Evolutionary conservation across 2,797 vertebrate genomes (phyloP), one percentile per base, ranked within the genome.

Genomic region (Alfaro cultratus): DNA sequence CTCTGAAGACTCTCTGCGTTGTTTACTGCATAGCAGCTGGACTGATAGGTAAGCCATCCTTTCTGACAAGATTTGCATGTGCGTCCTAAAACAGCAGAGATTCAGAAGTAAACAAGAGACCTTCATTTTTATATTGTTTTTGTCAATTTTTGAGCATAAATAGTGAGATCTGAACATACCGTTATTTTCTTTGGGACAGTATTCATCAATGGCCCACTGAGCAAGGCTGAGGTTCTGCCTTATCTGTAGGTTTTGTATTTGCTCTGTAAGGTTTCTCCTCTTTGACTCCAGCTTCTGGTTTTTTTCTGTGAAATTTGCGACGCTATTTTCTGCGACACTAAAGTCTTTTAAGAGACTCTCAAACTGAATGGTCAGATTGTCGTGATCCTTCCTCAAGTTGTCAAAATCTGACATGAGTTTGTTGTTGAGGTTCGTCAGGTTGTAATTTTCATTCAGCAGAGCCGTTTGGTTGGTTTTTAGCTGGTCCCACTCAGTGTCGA

Each of bases 1-100:
- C 57, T 57, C 11, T 41, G 0, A 16, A 4, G 1, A 16, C 0
- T 18, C 0, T 2, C 0, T 29, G 53, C 7, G 4, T 75, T 29
- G 18, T 53, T 74, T 39, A 53, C 15, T 53, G 21, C 16, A 74
- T 74, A 74, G 45, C 73, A 74, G 47, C 29, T 12, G 31, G 31
- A 39, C 21, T 53, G 31, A 18, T 6, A 18, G 13, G 0, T 0
- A 26, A 53, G 9, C 72, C 72, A 74, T 5, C 31, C 72, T 2
- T 2, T 13, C 16, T 36, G 29, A 39, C 46, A 39, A 53, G 45
- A 18, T 12, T 15, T 39, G 11, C 73, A 74, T 47, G 31, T 53
- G 10, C 29, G 31, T 74, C 2, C 72, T 74, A 31, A 74, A 51
- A 74, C 39, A 70, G 2, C 39, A 43, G 12, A 70, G 11, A 43